A percentile compares a stretch with the other conserved stretches of the same genome.
phyloP scores from a whole-genome alignment of 2,113 vertebrate genomes.

The Galbula dea region DNA sequence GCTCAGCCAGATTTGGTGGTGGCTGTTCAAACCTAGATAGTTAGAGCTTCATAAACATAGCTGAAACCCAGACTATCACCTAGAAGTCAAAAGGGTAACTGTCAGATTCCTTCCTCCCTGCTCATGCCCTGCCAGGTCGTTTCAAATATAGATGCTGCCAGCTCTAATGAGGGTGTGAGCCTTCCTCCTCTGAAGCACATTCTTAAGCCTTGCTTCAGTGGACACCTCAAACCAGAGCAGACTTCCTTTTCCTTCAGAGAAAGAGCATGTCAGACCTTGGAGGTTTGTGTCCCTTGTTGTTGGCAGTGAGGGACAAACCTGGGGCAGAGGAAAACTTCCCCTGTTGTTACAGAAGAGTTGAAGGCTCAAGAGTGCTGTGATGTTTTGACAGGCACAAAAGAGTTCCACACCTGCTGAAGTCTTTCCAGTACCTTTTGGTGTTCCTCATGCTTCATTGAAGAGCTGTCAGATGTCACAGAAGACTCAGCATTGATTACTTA shows the following conservation, averaged over 20 bases:
- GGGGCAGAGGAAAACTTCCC: not conserved
- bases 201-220: not conserved
- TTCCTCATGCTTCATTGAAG: not conserved
- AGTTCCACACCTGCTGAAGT: not conserved
- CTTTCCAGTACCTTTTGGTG: not conserved
- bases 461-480: not conserved
- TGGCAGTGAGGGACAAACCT: not conserved
- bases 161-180: not conserved
- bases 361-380: not conserved
- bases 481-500: not conserved
- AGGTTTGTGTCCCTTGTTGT: not conserved
- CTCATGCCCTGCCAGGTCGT: not conserved
- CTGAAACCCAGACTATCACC: conserved; percentile 1
- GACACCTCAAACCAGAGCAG: not conserved
- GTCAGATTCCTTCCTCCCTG: not conserved
- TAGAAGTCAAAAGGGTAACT: conserved; percentile 28
- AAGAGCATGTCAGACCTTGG: not conserved
- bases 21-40: conserved; percentile 1
- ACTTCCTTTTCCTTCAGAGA: not conserved
- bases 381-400: not conserved
- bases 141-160: conserved; percentile 14
- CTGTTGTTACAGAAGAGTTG: not conserved
- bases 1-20: not conserved
- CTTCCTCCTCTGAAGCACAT: not conserved
- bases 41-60: not conserved